Evolutionary conservation across 1,140 invertebrate genomes (phyloP).

Genomic region (Drosophila kurseongensis): DNA sequence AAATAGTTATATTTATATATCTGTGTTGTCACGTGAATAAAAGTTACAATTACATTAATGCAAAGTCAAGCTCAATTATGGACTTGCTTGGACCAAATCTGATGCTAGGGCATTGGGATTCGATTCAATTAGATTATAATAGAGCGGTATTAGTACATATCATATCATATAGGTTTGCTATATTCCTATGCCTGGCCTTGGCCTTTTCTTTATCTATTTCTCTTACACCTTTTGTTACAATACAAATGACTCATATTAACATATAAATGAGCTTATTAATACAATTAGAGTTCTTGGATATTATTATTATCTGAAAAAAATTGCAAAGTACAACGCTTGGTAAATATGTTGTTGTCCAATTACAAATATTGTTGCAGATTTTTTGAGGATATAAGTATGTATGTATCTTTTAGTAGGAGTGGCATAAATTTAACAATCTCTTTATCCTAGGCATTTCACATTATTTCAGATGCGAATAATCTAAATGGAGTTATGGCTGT

Average conservation of each 20-base stretch:
- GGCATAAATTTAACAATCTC: conserved; percentile 33
- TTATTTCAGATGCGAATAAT: conserved; percentile 8
- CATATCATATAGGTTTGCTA: conserved; percentile 4
- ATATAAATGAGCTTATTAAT: conserved; percentile 20
- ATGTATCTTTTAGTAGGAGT: conserved; percentile 5
- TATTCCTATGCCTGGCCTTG: neutral
- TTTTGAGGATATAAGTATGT: conserved; percentile 12
- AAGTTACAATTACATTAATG: conserved; percentile 12
- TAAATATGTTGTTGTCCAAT: neutral
- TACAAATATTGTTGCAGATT: neutral
- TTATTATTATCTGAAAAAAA: neutral
- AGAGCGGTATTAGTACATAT: conserved; percentile 13
- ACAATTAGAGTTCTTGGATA: neutral
- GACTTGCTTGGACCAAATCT: conserved; percentile 14
- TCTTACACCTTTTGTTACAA: conserved; percentile 6
- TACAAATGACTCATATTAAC: conserved; percentile 26
- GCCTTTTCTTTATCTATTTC: conserved; percentile 15
- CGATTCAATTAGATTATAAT: conserved; percentile 12
- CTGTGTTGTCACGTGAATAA: conserved; percentile 22
- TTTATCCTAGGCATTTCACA: conserved; percentile 17
- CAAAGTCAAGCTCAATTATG: conserved; percentile 15
- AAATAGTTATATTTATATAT: conserved; percentile 14
- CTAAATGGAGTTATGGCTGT: conserved; percentile 29
- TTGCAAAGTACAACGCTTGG: neutral
- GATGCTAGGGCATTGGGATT: conserved; percentile 1